These are phyloP conservation scores for Philopedon plagiatum DNA, from an alignment of 2,888 invertebrate genomes.

Conservation along the genomic window DNA sequence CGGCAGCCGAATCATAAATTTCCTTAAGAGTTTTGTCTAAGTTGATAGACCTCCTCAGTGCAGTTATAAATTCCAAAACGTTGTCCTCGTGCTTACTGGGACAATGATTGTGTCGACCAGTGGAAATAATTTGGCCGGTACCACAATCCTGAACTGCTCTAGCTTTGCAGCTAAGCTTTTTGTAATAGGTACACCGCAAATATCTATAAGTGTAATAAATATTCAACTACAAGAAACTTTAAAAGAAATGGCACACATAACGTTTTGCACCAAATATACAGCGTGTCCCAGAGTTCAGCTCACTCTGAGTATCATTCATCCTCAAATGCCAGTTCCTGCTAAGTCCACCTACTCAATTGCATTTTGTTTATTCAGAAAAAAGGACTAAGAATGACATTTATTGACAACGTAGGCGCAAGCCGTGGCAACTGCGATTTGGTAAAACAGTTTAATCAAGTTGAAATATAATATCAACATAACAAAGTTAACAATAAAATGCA, in stretches of 20 bases:
- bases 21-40: constrained; percentile 49
- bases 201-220: constrained; percentile 53
- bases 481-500: no score
- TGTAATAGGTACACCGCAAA: constrained; percentile 53
- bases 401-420: no score
- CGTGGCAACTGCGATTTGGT: no score
- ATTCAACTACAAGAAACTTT: not conserved
- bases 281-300: no score
- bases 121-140: constrained; percentile 44
- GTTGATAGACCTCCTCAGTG: constrained; percentile 48
- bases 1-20: constrained; percentile 55
- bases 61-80: constrained; percentile 53
- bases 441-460: no score
- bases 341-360: no score
- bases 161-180: constrained; percentile 53
- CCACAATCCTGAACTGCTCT: constrained; percentile 52
- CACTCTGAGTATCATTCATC: no score
- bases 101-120: constrained; percentile 56
- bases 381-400: no score
- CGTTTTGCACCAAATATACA: no score
- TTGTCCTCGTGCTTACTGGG: constrained; percentile 51
- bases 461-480: no score
- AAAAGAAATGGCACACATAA: not conserved
- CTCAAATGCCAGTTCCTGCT: no score
- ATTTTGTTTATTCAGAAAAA: no score